Conservation (phyloP, 2,888 invertebrate species). For the Ophion obscuratus region DNA sequence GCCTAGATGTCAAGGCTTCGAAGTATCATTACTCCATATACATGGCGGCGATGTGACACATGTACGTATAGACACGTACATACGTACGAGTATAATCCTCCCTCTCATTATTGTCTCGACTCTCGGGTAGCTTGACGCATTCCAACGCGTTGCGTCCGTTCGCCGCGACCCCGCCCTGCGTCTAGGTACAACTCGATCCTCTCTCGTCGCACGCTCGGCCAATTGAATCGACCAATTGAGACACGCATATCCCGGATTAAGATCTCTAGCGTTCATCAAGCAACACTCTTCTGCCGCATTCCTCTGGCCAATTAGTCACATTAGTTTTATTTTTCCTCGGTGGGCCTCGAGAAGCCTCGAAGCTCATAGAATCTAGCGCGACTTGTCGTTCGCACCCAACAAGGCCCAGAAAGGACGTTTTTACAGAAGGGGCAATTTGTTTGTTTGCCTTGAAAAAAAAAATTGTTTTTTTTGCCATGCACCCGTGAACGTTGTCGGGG, state of each 20-base stretch:
- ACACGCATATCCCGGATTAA: slow-evolving; percentile 41
- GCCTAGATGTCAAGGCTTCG: too few relatives aligned
- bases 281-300: slow-evolving; percentile 33
- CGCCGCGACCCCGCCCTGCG: slow-evolving; percentile 59
- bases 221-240: slow-evolving; percentile 62
- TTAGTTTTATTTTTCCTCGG: background rate
- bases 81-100: slow-evolving; percentile 1
- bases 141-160: slow-evolving; percentile 66
- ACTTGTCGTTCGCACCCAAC: background rate
- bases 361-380: background rate
- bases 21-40: background rate
- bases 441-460: too few relatives aligned
- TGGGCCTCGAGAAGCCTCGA: background rate
- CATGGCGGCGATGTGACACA: background rate
- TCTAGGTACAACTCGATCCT: slow-evolving; percentile 33
- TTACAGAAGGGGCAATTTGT: too few relatives aligned
- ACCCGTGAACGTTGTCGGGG: background rate
- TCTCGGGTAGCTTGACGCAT: slow-evolving; percentile 61
- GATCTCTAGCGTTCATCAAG: slow-evolving; percentile 33
- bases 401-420: too few relatives aligned
- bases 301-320: slow-evolving; percentile 18
- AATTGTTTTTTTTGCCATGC: background rate
- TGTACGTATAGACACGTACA: background rate
- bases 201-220: slow-evolving; percentile 54
- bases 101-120: slow-evolving; percentile 56